These are phyloP conservation scores for Centruroides sculpturatus DNA, from an alignment of 1,140 invertebrate genomes.

Conservation along the genomic window DNA sequence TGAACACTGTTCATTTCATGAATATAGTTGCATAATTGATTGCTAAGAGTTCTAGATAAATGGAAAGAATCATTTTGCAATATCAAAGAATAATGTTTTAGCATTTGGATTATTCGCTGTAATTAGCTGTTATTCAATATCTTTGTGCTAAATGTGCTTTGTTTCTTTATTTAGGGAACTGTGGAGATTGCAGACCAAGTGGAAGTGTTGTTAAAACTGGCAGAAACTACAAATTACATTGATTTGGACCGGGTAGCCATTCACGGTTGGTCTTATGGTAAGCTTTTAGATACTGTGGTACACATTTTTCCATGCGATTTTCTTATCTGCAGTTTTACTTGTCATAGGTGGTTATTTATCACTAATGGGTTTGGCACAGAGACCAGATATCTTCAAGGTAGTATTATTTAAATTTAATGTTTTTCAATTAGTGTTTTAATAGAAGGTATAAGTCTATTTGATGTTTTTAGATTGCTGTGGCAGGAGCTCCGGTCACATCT, in stretches of 20 bases:
- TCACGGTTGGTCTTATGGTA: constrained; percentile 92
- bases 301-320: constrained; percentile 51
- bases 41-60: too few species aligned
- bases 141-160: too few species aligned
- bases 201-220: constrained; percentile 77
- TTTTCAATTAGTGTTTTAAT: neutral
- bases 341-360: constrained; percentile 34
- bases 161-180: constrained; percentile 45
- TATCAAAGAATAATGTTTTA: too few species aligned
- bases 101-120: too few species aligned
- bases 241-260: constrained; percentile 86
- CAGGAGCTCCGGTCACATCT: constrained; percentile 91
- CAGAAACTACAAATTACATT: constrained; percentile 67
- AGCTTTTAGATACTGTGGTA: constrained; percentile 32
- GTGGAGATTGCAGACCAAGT: constrained; percentile 84
- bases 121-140: too few species aligned
- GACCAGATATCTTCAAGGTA: constrained; percentile 37
- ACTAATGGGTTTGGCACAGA: constrained; percentile 34
- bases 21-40: too few species aligned
- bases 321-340: neutral
- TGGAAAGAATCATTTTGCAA: too few species aligned
- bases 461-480: constrained; percentile 38
- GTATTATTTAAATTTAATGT: constrained; percentile 2
- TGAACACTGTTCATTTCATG: too few species aligned
- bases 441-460: neutral